Base-by-base conservation (phyloP, 2,113 vertebrate genomes). In the Actinemys pallida region DNA sequence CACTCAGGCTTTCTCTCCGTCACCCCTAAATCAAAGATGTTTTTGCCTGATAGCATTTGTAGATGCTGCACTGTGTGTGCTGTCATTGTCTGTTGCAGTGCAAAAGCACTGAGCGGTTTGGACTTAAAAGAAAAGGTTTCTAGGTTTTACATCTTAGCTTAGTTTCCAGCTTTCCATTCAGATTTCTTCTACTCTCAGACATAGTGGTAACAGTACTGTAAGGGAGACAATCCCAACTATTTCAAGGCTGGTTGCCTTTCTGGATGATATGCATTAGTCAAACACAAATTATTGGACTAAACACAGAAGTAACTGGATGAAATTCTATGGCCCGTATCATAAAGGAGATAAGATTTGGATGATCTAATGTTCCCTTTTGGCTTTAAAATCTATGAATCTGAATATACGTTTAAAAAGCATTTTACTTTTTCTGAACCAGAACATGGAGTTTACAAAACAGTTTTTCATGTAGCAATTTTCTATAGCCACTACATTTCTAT, bases 1-100 rank as follows among this genome's bases (percentile, higher is more conserved):
- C 0, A 8, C 5, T 84, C 47, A 13, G 72, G 39, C 50, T 25
- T 78, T 49, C n/a, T 47, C 22, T 54, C 19, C 20, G 3, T 57
- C 52, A 24, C 56, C 24, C 42, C 53, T 87, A 62, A 25, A 9
- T 5, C 50, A 39, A 79, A 82, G 22, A 1, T 47, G 45, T 1
- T 1, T 56, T 86, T 85, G 20, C 83, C 50, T 42, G 16, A 59
- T 27, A 31, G 88, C 52, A 3, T 42, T 5, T 5, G 0, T 5
- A 59, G 27, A 1, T 84, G 6, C 0, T n/a, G 27, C 47, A 69
- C 56, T 31, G 8, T 29, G 27, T 16, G 5, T 0, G 0, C 29
- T 20, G 0, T 83, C 29, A 57, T 87, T 50, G 22, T 39, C 65
- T 72, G n/a, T 45, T 45, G n/a, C 19, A 57, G n/a, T 19, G 54